Evolutionary conservation across 2,113 vertebrate species (phyloP).

Genomic region (Podarcis cretensis): DNA sequence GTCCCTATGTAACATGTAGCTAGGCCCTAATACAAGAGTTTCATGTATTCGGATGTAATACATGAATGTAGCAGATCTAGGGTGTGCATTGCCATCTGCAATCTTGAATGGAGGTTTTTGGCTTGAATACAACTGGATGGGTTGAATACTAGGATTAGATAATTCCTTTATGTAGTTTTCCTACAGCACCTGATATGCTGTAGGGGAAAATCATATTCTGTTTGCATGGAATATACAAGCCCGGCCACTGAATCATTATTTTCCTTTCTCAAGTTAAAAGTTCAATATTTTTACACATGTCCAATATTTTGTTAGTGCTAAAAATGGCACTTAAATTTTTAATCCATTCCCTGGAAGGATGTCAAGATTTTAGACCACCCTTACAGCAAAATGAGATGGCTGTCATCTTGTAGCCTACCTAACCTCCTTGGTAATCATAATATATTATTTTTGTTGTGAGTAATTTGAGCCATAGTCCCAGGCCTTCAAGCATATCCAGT

Average conservation of each 20-base stretch:
- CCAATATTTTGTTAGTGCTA: conserved; percentile 20
- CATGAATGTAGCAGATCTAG: too few relatives aligned
- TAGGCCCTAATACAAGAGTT: background rate
- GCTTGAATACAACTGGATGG: background rate
- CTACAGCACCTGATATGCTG: conserved; percentile 28
- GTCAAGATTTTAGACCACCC: conserved; percentile 53
- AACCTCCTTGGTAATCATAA: conserved; percentile 56
- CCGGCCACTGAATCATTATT: conserved; percentile 24
- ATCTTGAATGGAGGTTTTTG: background rate
- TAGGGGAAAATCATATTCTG: conserved; percentile 2
- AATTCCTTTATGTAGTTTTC: conserved; percentile 18
- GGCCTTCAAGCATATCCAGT: conserved; percentile 41
- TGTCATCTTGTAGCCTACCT: conserved; percentile 35
- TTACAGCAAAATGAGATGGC: conserved; percentile 22
- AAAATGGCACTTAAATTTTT: conserved; percentile 49
- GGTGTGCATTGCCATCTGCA: too few relatives aligned
- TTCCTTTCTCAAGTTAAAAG: conserved; percentile 22
- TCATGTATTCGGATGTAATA: background rate
- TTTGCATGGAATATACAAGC: conserved; percentile 27
- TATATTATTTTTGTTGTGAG: conserved; percentile 49
- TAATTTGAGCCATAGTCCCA: conserved; percentile 61
- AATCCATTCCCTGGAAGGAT: conserved; percentile 40
- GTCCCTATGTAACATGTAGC: too few relatives aligned
- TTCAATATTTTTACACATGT: conserved; percentile 47
- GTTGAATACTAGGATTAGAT: background rate